Evolutionary conservation across 1,140 invertebrate species (phyloP).

Genomic region (Heliconius nattereri): DNA sequence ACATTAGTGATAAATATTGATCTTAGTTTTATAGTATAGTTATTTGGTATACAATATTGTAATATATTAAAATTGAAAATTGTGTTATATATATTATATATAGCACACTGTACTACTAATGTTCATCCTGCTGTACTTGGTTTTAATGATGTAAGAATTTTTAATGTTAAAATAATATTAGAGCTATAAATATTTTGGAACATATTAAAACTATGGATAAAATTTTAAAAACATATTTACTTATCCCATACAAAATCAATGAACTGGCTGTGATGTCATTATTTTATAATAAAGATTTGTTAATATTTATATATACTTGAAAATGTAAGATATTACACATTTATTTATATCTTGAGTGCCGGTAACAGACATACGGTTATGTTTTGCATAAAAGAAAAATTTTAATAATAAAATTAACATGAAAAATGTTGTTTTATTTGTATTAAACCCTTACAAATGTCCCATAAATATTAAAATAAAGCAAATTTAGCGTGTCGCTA

Average conservation of each 20-base stretch:
- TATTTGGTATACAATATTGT: neutral
- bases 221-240: slow-evolving; percentile 7
- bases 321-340: slow-evolving; percentile 37
- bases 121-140: neutral
- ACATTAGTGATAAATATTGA: neutral
- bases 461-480: neutral
- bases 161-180: neutral
- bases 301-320: slow-evolving; percentile 30
- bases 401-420: slow-evolving; percentile 46
- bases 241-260: slow-evolving; percentile 29
- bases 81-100: neutral
- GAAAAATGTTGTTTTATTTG: neutral
- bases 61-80: neutral
- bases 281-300: slow-evolving; percentile 36
- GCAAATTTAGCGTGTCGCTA: slow-evolving; percentile 28
- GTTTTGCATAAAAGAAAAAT: slow-evolving; percentile 30
- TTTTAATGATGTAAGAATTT: slow-evolving; percentile 11
- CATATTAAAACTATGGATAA: neutral
- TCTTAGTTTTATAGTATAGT: neutral
- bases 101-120: neutral
- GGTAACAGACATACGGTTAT: neutral
- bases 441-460: neutral
- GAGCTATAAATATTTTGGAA: neutral
- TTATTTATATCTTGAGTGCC: slow-evolving; percentile 28
- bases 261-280: slow-evolving; percentile 54